Conservation (phyloP, 2,888 invertebrate species). For the Lissonota sp. region DNA sequence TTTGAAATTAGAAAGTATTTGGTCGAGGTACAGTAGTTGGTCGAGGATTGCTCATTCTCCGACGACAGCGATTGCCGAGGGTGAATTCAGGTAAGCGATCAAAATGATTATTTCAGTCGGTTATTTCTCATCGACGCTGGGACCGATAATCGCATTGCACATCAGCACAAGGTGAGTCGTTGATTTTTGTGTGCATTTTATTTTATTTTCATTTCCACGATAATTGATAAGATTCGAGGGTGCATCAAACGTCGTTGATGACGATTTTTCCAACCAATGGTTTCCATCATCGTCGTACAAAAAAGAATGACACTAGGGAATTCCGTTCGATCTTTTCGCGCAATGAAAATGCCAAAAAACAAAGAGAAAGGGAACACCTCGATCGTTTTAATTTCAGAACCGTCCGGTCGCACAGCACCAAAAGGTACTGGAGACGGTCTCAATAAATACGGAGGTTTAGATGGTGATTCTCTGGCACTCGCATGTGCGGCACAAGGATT, state of each 20-base stretch:
- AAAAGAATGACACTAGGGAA: too few relatives aligned
- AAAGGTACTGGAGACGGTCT: slow-evolving; percentile 83
- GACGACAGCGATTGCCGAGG: background rate
- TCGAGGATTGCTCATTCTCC: background rate
- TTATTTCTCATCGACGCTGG: background rate
- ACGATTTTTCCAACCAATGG: background rate
- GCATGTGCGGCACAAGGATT: slow-evolving; percentile 82
- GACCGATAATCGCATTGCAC: background rate
- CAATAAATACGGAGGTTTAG: slow-evolving; percentile 80
- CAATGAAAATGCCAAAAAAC: too few relatives aligned
- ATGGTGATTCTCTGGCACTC: slow-evolving; percentile 79
- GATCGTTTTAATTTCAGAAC: slow-evolving; percentile 79
- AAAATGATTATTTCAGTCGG: slow-evolving; percentile 7
- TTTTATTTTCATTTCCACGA: background rate
- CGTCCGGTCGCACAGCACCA: slow-evolving; percentile 82
- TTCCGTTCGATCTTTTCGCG: too few relatives aligned
- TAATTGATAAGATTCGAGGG: background rate
- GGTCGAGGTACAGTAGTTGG: slow-evolving; percentile 11
- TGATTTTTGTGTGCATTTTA: background rate
- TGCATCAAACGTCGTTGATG: background rate
- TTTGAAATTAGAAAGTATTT: slow-evolving; percentile 17
- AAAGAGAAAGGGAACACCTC: slow-evolving; percentile 38
- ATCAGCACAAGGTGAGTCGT: background rate
- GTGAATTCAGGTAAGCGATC: slow-evolving; percentile 36
- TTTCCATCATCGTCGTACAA: background rate